phyloP scores from a whole-genome alignment of 2,113 vertebrate genomes.

The Ptyas mucosa region DNA sequence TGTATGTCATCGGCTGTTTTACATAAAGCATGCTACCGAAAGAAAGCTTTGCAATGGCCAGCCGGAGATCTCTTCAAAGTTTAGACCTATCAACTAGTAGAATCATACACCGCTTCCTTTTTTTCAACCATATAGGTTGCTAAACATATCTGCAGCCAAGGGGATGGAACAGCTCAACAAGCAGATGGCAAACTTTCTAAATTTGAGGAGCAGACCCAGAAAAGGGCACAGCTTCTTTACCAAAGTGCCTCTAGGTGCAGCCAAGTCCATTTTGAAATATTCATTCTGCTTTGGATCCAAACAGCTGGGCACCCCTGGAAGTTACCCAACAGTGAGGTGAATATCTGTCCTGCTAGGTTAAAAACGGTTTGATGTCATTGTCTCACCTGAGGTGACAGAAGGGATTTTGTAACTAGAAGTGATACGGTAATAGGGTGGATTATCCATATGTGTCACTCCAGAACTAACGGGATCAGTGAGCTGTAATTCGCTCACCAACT shows the following conservation, averaged over 20 bases:
- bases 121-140: not conserved
- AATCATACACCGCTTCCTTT: not conserved
- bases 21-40: not conserved
- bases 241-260: not conserved
- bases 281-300: not conserved
- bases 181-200: not conserved
- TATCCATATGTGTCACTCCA: slow-evolving; percentile 96
- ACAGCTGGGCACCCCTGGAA: not conserved
- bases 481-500: slow-evolving; percentile 92
- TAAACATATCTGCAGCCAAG: not conserved
- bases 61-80: not conserved
- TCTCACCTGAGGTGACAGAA: slow-evolving; percentile 95
- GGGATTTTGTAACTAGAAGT: slow-evolving; percentile 95
- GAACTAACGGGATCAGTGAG: slow-evolving; percentile 91
- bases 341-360: not conserved
- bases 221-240: not conserved
- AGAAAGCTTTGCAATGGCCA: not conserved
- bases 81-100: not conserved
- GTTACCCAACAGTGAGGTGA: not conserved
- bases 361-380: not conserved
- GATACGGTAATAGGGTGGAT: slow-evolving; percentile 95
- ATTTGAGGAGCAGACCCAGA: not conserved
- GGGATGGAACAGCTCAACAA: not conserved
- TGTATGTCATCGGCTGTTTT: not conserved
- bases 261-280: not conserved